Evolutionary conservation across 2,113 vertebrate genomes (phyloP).

Genomic region (Elachura formosa): DNA sequence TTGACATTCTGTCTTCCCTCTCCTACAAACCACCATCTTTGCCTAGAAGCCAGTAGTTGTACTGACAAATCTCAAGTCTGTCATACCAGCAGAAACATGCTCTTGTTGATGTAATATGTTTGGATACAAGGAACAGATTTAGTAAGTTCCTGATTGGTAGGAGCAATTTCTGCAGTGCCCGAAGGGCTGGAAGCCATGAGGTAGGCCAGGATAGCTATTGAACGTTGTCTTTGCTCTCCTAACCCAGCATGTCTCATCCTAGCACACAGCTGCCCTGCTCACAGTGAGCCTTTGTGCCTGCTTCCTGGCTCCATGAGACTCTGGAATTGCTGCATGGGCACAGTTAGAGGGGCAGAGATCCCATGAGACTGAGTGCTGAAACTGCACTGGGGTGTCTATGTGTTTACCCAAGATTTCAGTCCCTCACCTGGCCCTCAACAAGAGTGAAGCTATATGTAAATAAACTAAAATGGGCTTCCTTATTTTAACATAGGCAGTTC

Average conservation of each 20-base stretch:
- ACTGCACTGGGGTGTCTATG: not conserved
- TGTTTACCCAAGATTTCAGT: not conserved
- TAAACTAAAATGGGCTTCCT: not conserved
- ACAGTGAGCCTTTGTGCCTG: not conserved
- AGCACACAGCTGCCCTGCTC: not conserved
- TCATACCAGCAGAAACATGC: not conserved
- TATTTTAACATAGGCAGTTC: not conserved
- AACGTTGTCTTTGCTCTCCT: not conserved
- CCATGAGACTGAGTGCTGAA: fast-evolving
- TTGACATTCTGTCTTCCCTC: not conserved
- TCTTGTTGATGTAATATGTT: not conserved
- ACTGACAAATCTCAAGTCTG: not conserved
- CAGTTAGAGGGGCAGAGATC: not conserved
- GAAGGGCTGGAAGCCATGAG: not conserved
- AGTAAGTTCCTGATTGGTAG: not conserved
- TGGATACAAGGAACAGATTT: not conserved
- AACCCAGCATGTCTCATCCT: not conserved
- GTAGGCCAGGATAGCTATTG: not conserved
- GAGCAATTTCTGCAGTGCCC: not conserved
- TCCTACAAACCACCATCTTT: not conserved
- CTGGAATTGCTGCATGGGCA: not conserved
- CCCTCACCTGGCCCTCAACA: not conserved
- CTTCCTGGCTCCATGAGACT: not conserved
- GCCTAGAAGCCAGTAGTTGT: not conserved
- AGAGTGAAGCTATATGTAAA: not conserved